These are phyloP conservation scores for Pachypeltis micranthus DNA, from an alignment of 1,140 invertebrate species.

Conservation along the genomic window DNA sequence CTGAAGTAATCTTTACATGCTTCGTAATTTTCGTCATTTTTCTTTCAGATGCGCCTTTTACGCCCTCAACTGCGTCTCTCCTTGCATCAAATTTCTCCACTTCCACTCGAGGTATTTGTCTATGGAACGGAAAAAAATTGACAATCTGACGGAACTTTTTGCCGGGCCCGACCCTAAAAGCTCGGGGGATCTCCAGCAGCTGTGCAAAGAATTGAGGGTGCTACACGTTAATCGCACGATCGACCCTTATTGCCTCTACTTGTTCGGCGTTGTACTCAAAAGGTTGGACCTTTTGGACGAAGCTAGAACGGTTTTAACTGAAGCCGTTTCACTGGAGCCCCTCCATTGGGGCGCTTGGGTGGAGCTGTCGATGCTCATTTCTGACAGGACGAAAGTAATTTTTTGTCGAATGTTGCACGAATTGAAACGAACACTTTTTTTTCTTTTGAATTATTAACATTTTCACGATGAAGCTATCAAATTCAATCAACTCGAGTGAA, in stretches of 20 bases:
- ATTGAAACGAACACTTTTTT: background rate
- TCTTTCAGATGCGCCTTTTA: slow-evolving; percentile 63
- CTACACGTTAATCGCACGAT: slow-evolving; percentile 49
- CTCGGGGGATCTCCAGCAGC: slow-evolving; percentile 42
- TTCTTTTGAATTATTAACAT: background rate
- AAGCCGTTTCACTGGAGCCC: slow-evolving; percentile 63
- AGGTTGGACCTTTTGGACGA: slow-evolving; percentile 66
- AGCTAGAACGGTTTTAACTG: slow-evolving; percentile 63
- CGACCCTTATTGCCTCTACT: slow-evolving; percentile 79
- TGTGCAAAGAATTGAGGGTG: slow-evolving; percentile 43
- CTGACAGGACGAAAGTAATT: slow-evolving; percentile 46
- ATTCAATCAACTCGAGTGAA: too few relatives aligned
- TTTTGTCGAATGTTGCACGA: too few relatives aligned
- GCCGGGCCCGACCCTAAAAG: slow-evolving; percentile 51
- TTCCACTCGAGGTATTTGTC: slow-evolving; percentile 79
- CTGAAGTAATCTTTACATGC: background rate
- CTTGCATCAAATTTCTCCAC: slow-evolving; percentile 64
- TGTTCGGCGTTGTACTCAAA: slow-evolving; percentile 84
- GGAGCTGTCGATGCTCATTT: slow-evolving; percentile 75
- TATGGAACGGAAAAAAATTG: slow-evolving; percentile 74
- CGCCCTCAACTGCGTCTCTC: slow-evolving; percentile 51
- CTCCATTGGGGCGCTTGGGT: slow-evolving; percentile 89
- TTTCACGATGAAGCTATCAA: too few relatives aligned
- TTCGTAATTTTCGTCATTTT: slow-evolving; percentile 11
- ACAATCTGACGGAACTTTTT: slow-evolving; percentile 67